Evolutionary conservation across 2,888 invertebrate species (phyloP).

Genomic region (Cheilosia grossa): DNA sequence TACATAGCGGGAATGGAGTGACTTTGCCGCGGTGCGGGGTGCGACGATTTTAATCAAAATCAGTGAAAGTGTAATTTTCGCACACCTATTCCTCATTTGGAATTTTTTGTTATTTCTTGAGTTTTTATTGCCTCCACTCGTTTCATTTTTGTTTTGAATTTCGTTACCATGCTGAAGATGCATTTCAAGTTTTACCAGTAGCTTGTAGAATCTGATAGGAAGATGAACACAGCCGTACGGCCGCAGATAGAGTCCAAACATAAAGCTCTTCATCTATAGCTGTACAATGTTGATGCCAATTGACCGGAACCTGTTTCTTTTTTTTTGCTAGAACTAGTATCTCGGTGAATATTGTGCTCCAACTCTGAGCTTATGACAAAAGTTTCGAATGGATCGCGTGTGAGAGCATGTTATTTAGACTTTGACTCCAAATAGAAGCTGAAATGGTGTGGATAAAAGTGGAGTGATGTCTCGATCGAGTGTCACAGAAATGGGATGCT

Average conservation of each 20-base stretch:
- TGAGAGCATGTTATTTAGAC: neutral
- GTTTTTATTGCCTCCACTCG: slow-evolving; percentile 30
- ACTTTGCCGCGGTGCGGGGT: neutral
- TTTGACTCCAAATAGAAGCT: neutral
- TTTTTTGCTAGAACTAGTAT: slow-evolving; percentile 26
- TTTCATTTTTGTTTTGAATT: slow-evolving; percentile 5
- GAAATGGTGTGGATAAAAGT: neutral
- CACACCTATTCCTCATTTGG: slow-evolving; percentile 71
- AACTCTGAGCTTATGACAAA: slow-evolving; percentile 20
- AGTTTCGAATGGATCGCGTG: slow-evolving; percentile 48
- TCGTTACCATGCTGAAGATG: slow-evolving; percentile 19
- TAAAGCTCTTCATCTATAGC: slow-evolving; percentile 47
- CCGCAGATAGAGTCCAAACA: slow-evolving; percentile 1
- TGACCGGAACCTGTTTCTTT: slow-evolving; percentile 66
- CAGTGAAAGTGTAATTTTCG: slow-evolving; percentile 75
- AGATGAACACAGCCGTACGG: neutral
- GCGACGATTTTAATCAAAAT: slow-evolving; percentile 66
- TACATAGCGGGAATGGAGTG: no score
- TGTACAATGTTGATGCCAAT: slow-evolving; percentile 18
- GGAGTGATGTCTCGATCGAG: neutral
- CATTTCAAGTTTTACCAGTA: slow-evolving; percentile 38
- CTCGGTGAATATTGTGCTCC: neutral
- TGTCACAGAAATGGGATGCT: slow-evolving; percentile 1
- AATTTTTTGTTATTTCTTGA: slow-evolving; percentile 48
- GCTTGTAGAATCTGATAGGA: slow-evolving; percentile 10